Conservation (phyloP, 2,797 vertebrate species). For the Acanthornis magna region DNA sequence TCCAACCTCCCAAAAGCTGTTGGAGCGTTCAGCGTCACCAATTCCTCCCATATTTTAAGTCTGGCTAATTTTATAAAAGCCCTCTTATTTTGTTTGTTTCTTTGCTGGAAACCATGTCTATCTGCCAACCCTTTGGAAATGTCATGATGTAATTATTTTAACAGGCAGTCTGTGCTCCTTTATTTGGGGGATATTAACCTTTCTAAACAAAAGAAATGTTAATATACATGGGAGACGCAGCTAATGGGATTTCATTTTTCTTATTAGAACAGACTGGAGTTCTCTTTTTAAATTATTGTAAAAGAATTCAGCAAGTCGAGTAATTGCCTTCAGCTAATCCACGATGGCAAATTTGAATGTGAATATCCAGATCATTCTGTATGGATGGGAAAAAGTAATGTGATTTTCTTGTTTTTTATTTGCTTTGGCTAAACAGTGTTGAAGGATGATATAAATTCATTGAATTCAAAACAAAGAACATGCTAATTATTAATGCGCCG, state of each 20-base stretch:
- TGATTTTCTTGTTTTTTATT: slow-evolving; percentile 75
- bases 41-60: background rate
- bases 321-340: slow-evolving; percentile 83
- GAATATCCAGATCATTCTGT: slow-evolving; percentile 76
- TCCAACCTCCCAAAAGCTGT: background rate
- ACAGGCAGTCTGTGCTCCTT: slow-evolving; percentile 82
- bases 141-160: slow-evolving; percentile 87
- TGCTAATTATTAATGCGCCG: slow-evolving; percentile 69
- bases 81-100: slow-evolving; percentile 69
- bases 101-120: slow-evolving; percentile 70
- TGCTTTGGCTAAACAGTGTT: slow-evolving; percentile 74
- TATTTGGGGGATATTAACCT: slow-evolving; percentile 85
- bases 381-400: slow-evolving; percentile 70
- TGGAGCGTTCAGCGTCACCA: background rate
- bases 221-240: slow-evolving; percentile 82
- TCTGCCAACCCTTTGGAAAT: slow-evolving; percentile 80
- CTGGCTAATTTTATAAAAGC: slow-evolving; percentile 41
- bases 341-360: slow-evolving; percentile 74
- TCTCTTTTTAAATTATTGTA: slow-evolving; percentile 70
- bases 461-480: slow-evolving; percentile 69
- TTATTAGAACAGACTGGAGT: slow-evolving; percentile 77
- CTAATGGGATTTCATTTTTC: slow-evolving; percentile 91
- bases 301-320: slow-evolving; percentile 76
- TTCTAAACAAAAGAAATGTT: slow-evolving; percentile 82
- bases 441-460: slow-evolving; percentile 75